These are phyloP conservation scores for Agrochola lychnidis DNA, from an alignment of 2,888 invertebrate genomes.

Conservation along the genomic window DNA sequence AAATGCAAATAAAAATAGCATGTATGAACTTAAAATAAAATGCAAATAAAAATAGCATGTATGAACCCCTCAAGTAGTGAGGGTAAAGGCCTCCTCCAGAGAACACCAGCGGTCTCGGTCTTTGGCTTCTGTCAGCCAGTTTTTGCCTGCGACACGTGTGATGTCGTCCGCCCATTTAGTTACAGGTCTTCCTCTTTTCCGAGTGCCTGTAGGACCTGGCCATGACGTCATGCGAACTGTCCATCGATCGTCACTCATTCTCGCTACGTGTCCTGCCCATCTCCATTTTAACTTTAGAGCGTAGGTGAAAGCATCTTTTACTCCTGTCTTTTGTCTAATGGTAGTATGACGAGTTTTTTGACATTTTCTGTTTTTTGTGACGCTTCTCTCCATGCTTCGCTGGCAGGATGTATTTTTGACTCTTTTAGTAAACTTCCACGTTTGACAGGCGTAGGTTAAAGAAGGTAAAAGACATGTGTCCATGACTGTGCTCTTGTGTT, in stretches of 20 bases:
- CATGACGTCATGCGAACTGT: neutral
- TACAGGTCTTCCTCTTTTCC: neutral
- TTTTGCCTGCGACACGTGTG: neutral
- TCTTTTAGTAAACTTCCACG: neutral
- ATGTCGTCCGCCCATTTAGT: neutral
- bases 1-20: neutral
- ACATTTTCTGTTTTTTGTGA: neutral
- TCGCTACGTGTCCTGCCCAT: neutral
- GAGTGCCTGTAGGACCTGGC: neutral
- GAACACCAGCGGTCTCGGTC: neutral
- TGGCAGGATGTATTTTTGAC: neutral
- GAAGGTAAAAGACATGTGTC: neutral
- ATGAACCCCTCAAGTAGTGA: neutral
- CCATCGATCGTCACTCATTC: neutral
- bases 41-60: neutral
- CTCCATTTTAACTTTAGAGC: neutral
- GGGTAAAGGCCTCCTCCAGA: neutral
- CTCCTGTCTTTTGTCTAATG: too few relatives aligned
- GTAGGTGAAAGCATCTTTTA: neutral
- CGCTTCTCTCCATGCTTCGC: slow-evolving; percentile 1
- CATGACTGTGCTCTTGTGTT: too few relatives aligned
- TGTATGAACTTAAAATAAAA: neutral
- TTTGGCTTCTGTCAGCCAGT: neutral
- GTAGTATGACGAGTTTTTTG: neutral
- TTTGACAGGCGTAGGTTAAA: neutral